Conservation (phyloP, 53 echinoderm and acorn worm species). For the Glandiceps talaboti region DNA sequence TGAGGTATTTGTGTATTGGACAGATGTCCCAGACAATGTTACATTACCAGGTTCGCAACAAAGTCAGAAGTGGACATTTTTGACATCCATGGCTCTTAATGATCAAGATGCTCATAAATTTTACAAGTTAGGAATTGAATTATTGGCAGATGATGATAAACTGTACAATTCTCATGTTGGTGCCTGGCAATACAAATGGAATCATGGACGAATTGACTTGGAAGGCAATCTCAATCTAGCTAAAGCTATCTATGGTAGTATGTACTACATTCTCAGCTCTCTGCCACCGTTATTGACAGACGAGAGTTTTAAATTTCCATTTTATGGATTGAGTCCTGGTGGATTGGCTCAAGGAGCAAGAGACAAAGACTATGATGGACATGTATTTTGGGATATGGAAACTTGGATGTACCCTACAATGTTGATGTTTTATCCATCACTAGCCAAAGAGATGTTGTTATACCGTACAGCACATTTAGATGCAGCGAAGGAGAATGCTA, state of each 20-base stretch:
- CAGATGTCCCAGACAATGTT: slow-evolving; percentile 42
- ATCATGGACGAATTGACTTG: slow-evolving; percentile 48
- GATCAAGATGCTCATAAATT: slow-evolving; percentile 14
- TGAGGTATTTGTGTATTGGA: slow-evolving; percentile 53
- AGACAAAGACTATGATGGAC: slow-evolving; percentile 43
- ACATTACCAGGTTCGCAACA: slow-evolving; percentile 19
- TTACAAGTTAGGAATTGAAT: slow-evolving; percentile 17
- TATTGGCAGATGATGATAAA: slow-evolving; percentile 12
- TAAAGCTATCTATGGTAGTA: slow-evolving; percentile 73
- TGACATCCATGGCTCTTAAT: slow-evolving; percentile 59
- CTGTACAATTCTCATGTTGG: slow-evolving; percentile 29
- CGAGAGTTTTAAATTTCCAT: slow-evolving; percentile 23
- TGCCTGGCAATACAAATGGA: slow-evolving; percentile 74
- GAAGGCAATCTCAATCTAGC: slow-evolving; percentile 41
- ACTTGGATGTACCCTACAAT: slow-evolving; percentile 98
- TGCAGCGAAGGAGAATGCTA: slow-evolving; percentile 56
- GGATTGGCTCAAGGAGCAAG: slow-evolving; percentile 64
- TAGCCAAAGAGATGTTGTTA: slow-evolving; percentile 58
- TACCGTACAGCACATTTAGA: slow-evolving; percentile 58
- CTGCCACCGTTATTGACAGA: slow-evolving; percentile 33
- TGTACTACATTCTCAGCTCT: slow-evolving; percentile 93
- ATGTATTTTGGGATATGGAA: slow-evolving; percentile 95
- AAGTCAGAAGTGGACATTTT: slow-evolving; percentile 54
- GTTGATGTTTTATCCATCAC: slow-evolving; percentile 60
- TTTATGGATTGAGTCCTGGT: slow-evolving; percentile 75